Base-by-base conservation (phyloP, 2,888 invertebrate genomes). In the Stenurella melanura region DNA sequence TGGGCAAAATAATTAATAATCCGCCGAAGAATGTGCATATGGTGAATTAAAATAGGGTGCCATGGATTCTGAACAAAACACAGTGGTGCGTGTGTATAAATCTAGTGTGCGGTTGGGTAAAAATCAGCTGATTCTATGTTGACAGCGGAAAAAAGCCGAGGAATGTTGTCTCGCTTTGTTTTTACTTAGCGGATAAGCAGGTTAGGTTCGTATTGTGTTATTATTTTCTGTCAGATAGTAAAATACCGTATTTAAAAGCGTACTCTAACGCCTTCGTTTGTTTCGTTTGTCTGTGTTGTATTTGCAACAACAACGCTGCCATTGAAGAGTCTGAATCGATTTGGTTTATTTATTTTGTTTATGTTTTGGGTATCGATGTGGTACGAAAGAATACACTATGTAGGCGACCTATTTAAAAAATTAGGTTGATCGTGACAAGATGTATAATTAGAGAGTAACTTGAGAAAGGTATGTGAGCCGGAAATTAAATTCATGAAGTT, bases 21-120 rank as follows among this genome's bases (percentile, higher is more conserved):
- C 66, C 60, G 73, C 38, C 21, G n/a, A 63, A 68, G 74, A 76
- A 75, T 71, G 77, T 80, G 85, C 86, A 86, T 86, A 86, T 86
- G 86, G 85, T 84, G 84, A 80, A 82, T 83, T 73, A 78, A 73
- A 77, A 58, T 50, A 64, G 69, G 68, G 77, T 80, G 80, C 71
- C 77, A 78, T 78, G 80, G 72, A 64, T 60, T 64, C 64, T 58
- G 57, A 38, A 73, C 42, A 34, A 72, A 76, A 78, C 42, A 72
- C 67, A 21, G 70, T 18, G 70, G 74, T 61, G 76, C 63, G 64
- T 42, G 75, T 74, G 60, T 15, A n/a, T 11, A 69, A 66, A 64
- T 73, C 54, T 42, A 67, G 76, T 75, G 72, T 68, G 58, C 64
- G 74, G 57, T 61, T 18, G 57, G n/a, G 11, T 38, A 73, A 76